Base-by-base conservation (phyloP, 2,113 vertebrate genomes). In the Ivindomyrus marchei region DNA sequence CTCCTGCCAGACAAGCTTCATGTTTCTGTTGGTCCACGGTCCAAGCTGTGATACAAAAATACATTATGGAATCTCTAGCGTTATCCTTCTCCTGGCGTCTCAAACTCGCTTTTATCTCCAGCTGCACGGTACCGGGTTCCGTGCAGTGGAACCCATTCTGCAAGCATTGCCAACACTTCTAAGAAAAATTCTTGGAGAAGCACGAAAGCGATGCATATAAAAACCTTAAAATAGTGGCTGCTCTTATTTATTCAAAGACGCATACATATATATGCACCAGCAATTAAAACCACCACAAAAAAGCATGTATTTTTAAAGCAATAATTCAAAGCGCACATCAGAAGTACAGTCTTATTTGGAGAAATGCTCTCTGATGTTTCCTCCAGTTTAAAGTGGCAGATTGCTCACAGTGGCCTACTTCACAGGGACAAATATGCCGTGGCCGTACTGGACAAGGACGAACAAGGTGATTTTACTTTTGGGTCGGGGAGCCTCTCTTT, bases 231-330 rank as follows among this genome's bases (percentile, higher is more conserved):
- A 56, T 31, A 31, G 88, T 87, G 92, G 92, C 88, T 92, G 83
- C 90, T 93, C 93, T 91, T 92, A 86, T 92, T 88, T 56, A 66
- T 88, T 42, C 90, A 90, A 90, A 88, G 91, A 74, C 62, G 3
- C 56, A 70, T 70, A 70, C 87, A 91, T 92, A 91, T 94, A 94
- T 91, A 91, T 91, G 46, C 36, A 53, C 87, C 90, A 87, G 90
- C 85, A 94, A 93, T 90, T 93, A 95, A 93, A 88, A 90, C 90
- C 94, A 93, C 93, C 93, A 91, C 94, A 92, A 88, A 93, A 89
- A 90, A 56, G 88, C 90, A 27, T 13, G 31, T 89, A 90, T 94
- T 94, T 94, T 94, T 95, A 93, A 90, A 93, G 92, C 91, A 86
- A 85, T 52, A 80, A 17, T 88, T 91, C 77, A 88, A 89, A 91